A percentile compares a stretch with the other conserved stretches of the same genome.
Evolutionary conservation across 2,797 vertebrate species (phyloP).

Genomic region (Xiphorhynchus erythropygius): DNA sequence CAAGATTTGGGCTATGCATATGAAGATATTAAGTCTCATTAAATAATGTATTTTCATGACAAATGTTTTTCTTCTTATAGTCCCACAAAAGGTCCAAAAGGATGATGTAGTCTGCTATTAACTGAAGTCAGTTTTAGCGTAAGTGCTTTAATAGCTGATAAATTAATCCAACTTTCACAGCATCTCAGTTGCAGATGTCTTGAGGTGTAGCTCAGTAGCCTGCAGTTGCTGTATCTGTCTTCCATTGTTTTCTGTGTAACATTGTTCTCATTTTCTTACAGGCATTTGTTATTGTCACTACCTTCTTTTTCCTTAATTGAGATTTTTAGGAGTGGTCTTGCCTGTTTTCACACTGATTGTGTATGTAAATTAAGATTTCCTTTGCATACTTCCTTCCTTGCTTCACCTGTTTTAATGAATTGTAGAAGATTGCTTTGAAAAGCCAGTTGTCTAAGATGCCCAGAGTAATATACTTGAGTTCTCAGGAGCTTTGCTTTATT

Average conservation of each 20-base stretch:
- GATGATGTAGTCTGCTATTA: not conserved
- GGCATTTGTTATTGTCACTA: not conserved
- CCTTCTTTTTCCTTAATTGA: not conserved
- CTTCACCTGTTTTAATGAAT: not conserved
- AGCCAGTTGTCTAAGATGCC: not conserved
- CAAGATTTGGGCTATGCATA: not conserved
- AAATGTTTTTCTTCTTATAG: not conserved
- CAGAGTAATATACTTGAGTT: not conserved
- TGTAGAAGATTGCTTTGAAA: not conserved
- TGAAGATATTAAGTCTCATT: not conserved
- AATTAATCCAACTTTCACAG: not conserved
- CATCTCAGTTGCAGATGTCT: not conserved
- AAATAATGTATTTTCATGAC: not conserved
- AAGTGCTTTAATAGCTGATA: not conserved
- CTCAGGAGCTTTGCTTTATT: not conserved
- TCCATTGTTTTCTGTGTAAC: not conserved
- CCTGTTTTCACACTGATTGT: not conserved
- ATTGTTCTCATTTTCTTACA: not conserved
- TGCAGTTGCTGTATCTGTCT: not conserved
- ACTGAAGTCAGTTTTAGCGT: not conserved
- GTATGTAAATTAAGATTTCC: not conserved
- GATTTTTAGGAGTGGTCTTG: not conserved
- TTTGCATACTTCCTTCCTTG: not conserved
- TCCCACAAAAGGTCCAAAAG: not conserved
- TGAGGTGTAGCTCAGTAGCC: not conserved